phyloP scores from a whole-genome alignment of 2,888 invertebrate species.

The Trissolcus japonicus region DNA sequence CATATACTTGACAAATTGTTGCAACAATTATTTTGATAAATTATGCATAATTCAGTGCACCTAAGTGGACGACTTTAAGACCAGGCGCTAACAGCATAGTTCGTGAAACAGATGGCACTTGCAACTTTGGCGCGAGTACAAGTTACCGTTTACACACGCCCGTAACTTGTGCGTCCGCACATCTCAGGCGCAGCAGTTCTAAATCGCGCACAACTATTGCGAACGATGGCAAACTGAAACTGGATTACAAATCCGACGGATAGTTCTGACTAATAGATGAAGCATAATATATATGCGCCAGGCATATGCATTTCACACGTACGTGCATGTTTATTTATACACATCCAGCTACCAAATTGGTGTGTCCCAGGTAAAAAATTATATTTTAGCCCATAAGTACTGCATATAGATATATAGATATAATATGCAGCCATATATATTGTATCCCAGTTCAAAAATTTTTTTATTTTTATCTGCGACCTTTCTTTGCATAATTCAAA shows the following conservation, averaged over 20 bases:
- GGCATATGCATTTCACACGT: conserved; percentile 35
- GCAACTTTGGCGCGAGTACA: conserved; percentile 41
- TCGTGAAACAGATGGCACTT: conserved; percentile 49
- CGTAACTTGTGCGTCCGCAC: conserved; percentile 22
- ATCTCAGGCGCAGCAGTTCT: conserved; percentile 33
- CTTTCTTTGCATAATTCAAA: too few species aligned
- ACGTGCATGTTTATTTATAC: conserved; percentile 26
- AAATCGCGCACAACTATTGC: conserved; percentile 50
- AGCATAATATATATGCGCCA: conserved; percentile 21
- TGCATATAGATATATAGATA: too few species aligned
- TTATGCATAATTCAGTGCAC: conserved; percentile 43
- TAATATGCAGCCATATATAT: too few species aligned
- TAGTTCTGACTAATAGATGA: conserved; percentile 64
- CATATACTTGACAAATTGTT: conserved; percentile 35
- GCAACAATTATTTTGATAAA: conserved; percentile 49
- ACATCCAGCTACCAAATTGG: neutral
- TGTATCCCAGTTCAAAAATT: too few species aligned
- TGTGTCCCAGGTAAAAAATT: neutral
- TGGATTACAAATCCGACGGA: conserved; percentile 67
- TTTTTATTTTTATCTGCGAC: too few species aligned
- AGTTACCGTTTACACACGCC: conserved; percentile 40
- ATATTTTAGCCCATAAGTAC: too few species aligned
- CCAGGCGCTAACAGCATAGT: conserved; percentile 30
- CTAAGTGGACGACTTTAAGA: conserved; percentile 44
- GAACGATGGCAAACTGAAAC: conserved; percentile 66